Conservation (phyloP, 2,113 vertebrate genomes). For the Brachirus orientalis region DNA sequence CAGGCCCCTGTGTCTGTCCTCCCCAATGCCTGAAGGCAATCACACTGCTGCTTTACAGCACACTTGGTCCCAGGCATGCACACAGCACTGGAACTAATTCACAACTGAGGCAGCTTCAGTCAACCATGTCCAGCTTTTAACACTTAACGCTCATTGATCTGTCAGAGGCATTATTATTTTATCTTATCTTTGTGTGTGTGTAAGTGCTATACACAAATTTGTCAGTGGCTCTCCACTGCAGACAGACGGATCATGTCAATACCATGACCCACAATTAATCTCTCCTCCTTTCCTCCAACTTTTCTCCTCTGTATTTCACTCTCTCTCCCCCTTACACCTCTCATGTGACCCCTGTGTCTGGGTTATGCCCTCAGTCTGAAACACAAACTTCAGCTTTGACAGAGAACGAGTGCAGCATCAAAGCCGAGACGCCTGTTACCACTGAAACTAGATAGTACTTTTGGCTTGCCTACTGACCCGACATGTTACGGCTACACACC, state of each 20-base stretch:
- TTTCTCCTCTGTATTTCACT: slow-evolving; percentile 9
- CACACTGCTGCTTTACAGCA: slow-evolving; percentile 15
- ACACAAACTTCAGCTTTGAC: slow-evolving; percentile 41
- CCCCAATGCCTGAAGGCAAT: slow-evolving; percentile 5
- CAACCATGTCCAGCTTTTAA: slow-evolving; percentile 23
- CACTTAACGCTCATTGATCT: slow-evolving; percentile 29
- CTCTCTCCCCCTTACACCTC: neutral
- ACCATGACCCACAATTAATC: slow-evolving; percentile 22
- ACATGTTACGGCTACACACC: slow-evolving; percentile 39
- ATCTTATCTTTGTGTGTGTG: neutral
- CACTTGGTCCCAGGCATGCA: slow-evolving; percentile 13
- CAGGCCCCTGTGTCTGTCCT: slow-evolving; percentile 7
- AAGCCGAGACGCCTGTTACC: slow-evolving; percentile 54
- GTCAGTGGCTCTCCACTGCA: slow-evolving; percentile 35
- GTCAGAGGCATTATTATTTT: neutral
- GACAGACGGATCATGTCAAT: slow-evolving; percentile 38
- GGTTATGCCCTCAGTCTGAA: slow-evolving; percentile 56
- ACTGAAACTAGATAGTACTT: slow-evolving; percentile 65
- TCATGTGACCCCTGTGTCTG: slow-evolving; percentile 46
- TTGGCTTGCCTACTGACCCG: slow-evolving; percentile 45
- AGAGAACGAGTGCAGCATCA: slow-evolving; percentile 52
- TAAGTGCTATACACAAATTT: slow-evolving; percentile 4
- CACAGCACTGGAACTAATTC: neutral
- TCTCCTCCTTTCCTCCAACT: neutral
- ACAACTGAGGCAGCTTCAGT: slow-evolving; percentile 12